Percentiles rank a stretch among this genome's conserved stretches.
These are phyloP conservation scores for Micrastur ruficollis DNA, from an alignment of 2,797 vertebrate genomes.

Conservation along the genomic window DNA sequence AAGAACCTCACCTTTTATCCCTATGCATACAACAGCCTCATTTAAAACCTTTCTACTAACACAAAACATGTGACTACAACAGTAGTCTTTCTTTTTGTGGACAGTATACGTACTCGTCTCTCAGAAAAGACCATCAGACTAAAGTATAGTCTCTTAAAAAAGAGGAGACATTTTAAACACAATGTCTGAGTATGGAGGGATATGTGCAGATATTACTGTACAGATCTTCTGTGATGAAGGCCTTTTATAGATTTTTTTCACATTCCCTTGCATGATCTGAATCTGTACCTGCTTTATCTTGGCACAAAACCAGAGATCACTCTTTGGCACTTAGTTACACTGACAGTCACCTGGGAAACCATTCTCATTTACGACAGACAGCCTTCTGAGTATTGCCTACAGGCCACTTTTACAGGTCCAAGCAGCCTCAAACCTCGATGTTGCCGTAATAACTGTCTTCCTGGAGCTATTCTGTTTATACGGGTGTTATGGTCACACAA, in stretches of 20 bases:
- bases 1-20: background rate
- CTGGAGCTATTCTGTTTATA: background rate
- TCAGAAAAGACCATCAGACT: background rate
- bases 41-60: background rate
- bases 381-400: background rate
- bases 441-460: background rate
- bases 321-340: background rate
- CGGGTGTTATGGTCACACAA: background rate
- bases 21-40: background rate
- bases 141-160: background rate
- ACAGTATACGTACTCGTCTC: background rate
- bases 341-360: background rate
- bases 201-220: background rate
- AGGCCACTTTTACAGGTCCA: background rate
- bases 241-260: background rate
- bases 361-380: background rate
- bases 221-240: background rate
- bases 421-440: background rate
- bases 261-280: background rate
- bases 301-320: background rate
- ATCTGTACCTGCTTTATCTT: background rate
- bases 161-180: background rate
- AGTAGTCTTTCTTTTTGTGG: background rate
- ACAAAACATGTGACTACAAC: background rate
- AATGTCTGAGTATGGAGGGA: background rate